Evolutionary conservation across 1,140 invertebrate species (phyloP).

Genomic region (Thaumetopoea pityocampa): DNA sequence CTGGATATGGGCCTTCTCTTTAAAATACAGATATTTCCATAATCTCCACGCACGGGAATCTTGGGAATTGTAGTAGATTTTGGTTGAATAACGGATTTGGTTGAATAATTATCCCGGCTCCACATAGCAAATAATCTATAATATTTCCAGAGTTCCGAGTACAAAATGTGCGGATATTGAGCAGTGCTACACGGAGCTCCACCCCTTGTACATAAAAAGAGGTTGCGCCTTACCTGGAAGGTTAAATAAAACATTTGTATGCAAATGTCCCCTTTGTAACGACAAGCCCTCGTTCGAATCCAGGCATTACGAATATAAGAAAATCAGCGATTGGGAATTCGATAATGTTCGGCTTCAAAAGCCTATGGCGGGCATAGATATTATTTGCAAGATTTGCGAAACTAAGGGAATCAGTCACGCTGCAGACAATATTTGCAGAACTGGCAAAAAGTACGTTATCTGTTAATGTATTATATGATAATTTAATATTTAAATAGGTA

Average conservation of each 20-base stretch:
- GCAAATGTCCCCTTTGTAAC: slow-evolving; percentile 57
- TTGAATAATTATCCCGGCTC: no score
- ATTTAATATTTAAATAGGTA: no score
- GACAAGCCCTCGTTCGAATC: slow-evolving; percentile 45
- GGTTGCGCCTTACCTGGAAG: slow-evolving; percentile 37
- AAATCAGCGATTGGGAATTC: slow-evolving; percentile 42
- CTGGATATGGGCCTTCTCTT: no score
- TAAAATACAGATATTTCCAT: no score
- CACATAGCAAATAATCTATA: no score
- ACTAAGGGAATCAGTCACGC: slow-evolving; percentile 30
- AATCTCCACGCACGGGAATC: no score
- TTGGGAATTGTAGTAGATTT: no score
- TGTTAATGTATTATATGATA: slow-evolving; percentile 9
- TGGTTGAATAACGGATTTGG: no score
- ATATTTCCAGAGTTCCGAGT: slow-evolving; percentile 16
- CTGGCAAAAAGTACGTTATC: slow-evolving; percentile 37
- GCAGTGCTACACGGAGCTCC: slow-evolving; percentile 41
- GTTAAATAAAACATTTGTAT: slow-evolving; percentile 46
- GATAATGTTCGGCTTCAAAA: slow-evolving; percentile 40
- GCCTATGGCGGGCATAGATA: slow-evolving; percentile 23
- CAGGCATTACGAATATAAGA: slow-evolving; percentile 44
- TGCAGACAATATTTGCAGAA: slow-evolving; percentile 31
- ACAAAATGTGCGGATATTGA: slow-evolving; percentile 27
- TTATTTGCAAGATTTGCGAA: slow-evolving; percentile 49
- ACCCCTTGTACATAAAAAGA: slow-evolving; percentile 44